Evolutionary conservation across 1,140 invertebrate genomes (phyloP).

Genomic region (Aporrectodea caliginosa): DNA sequence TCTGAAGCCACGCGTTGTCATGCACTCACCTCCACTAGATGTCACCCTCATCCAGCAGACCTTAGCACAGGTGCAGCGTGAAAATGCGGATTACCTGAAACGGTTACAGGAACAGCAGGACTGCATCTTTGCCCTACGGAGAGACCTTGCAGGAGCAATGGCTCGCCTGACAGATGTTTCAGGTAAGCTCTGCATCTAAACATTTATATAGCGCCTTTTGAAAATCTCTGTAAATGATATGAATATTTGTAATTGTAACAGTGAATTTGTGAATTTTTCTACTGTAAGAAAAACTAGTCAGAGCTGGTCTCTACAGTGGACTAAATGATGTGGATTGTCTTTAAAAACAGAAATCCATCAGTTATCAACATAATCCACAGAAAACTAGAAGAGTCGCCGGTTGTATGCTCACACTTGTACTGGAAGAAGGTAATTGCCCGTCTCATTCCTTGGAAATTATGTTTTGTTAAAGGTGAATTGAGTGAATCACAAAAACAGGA

Average conservation of each 20-base stretch:
- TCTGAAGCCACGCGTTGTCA: not conserved
- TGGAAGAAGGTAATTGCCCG: not conserved
- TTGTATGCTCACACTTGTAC: not conserved
- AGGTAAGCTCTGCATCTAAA: no score
- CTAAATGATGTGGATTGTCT: no score
- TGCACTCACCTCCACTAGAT: not conserved
- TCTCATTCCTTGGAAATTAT: not conserved
- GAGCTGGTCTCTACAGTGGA: no score
- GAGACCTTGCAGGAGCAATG: constrained; percentile 50
- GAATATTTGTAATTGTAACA: no score
- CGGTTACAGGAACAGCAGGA: constrained; percentile 44
- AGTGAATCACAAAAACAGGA: constrained; percentile 54
- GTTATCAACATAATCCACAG: no score
- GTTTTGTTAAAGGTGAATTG: constrained; percentile 44
- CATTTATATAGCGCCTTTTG: no score
- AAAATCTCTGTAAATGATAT: no score
- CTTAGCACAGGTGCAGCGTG: not conserved
- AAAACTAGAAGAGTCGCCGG: no score
- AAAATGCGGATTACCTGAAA: not conserved
- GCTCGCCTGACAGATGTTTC: constrained; percentile 53
- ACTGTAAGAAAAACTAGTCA: no score
- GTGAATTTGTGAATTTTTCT: no score
- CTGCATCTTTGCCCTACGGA: constrained; percentile 46
- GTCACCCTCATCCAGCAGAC: not conserved
- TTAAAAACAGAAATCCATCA: no score